A percentile compares a stretch with the other conserved stretches of the same genome.
Conservation (phyloP, 1,140 invertebrate species). For the Aricia agestis region DNA sequence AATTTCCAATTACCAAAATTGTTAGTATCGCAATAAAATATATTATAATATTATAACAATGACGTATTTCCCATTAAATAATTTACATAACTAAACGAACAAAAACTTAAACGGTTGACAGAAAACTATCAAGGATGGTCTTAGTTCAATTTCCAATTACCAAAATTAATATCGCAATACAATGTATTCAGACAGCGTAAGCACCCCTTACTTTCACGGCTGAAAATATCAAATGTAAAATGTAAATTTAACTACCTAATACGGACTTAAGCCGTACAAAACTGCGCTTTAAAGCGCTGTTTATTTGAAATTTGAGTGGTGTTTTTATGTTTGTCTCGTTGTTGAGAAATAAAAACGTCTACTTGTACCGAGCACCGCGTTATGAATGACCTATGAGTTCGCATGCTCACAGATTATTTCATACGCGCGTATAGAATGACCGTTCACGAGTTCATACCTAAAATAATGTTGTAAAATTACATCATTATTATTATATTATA, state of each 20-base stretch:
- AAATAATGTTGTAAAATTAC: no score
- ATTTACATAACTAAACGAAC: no score
- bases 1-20: neutral
- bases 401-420: slow-evolving; percentile 38
- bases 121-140: neutral
- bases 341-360: slow-evolving; percentile 70
- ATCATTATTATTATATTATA: no score
- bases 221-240: slow-evolving; percentile 67
- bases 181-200: neutral
- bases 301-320: slow-evolving; percentile 67
- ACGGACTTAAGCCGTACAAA: slow-evolving; percentile 47
- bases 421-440: neutral
- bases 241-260: slow-evolving; percentile 74
- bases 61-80: no score
- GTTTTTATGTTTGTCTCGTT: slow-evolving; percentile 64
- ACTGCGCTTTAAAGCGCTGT: slow-evolving; percentile 61
- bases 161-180: neutral
- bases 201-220: slow-evolving; percentile 12
- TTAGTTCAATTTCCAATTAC: neutral
- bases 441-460: neutral
- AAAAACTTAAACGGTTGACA: no score
- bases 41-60: no score
- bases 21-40: neutral
- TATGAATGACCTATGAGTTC: slow-evolving; percentile 64
- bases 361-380: slow-evolving; percentile 42